Percentiles rank a stretch among this genome's conserved stretches.
Conservation (phyloP, 2,797 vertebrate genomes). For the Danio albolineatus region DNA sequence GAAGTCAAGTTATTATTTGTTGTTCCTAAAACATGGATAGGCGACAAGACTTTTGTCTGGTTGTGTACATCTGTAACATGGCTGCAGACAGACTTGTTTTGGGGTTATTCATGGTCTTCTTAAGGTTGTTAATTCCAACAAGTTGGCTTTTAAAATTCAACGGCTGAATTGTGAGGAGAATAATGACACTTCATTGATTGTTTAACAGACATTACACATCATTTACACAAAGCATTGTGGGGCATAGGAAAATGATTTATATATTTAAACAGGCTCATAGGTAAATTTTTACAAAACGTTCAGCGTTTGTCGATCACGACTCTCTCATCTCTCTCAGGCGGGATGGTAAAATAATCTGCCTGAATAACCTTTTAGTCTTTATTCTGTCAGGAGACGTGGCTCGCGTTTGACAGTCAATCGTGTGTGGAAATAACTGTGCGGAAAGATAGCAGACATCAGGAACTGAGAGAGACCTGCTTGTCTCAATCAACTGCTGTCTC, state of each 20-base stretch:
- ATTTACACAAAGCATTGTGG: too few relatives aligned
- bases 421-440: slow-evolving; percentile 46
- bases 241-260: background rate
- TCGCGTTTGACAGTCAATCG: slow-evolving; percentile 29
- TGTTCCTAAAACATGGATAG: too few relatives aligned
- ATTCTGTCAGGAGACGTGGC: slow-evolving; percentile 36
- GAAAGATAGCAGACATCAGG: slow-evolving; percentile 16
- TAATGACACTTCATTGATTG: too few relatives aligned
- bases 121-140: too few relatives aligned
- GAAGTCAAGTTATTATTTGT: too few relatives aligned
- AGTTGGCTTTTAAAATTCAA: too few relatives aligned
- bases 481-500: slow-evolving; percentile 13
- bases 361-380: slow-evolving; percentile 49
- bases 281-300: background rate
- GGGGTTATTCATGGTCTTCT: too few relatives aligned
- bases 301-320: background rate
- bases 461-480: slow-evolving; percentile 13
- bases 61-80: too few relatives aligned
- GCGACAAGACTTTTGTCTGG: too few relatives aligned
- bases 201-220: too few relatives aligned
- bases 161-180: too few relatives aligned
- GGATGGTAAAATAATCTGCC: slow-evolving; percentile 34
- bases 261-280: background rate
- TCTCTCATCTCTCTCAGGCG: background rate
- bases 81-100: too few relatives aligned